Percentiles rank a stretch among this genome's conserved stretches.
Evolutionary conservation across 2,888 invertebrate genomes (phyloP).

Genomic region (Cartodere bifasciata): DNA sequence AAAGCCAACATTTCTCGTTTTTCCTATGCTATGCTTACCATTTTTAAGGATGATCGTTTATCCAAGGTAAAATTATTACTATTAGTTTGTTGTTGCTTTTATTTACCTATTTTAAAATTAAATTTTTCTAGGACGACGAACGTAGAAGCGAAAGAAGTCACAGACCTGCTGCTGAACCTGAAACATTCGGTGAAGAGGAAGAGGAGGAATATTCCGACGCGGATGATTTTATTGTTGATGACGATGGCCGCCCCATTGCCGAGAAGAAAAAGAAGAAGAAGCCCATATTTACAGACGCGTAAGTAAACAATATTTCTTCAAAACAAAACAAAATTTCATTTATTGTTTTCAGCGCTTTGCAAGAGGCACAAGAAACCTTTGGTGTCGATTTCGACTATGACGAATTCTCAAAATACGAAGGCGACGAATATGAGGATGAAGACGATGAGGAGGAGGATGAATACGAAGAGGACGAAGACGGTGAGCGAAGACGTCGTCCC

Average conservation of each 20-base stretch:
- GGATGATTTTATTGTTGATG: constrained; percentile 96
- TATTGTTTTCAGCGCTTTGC: constrained; percentile 55
- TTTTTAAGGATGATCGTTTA: no score
- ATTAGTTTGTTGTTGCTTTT: no score
- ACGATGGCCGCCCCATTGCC: constrained; percentile 79
- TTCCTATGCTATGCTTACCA: no score
- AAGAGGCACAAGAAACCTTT: constrained; percentile 98
- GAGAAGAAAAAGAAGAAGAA: constrained; percentile 68
- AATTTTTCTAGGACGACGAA: constrained; percentile 59
- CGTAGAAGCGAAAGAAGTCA: constrained; percentile 58
- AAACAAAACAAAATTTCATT: no score
- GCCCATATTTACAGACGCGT: constrained; percentile 79
- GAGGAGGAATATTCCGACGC: constrained; percentile 76
- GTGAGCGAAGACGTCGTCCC: constrained; percentile 38
- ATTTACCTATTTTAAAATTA: no score
- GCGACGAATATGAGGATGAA: constrained; percentile 75
- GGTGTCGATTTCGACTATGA: constrained; percentile 98
- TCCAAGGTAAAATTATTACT: no score
- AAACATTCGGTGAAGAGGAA: constrained; percentile 60
- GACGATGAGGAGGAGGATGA: constrained; percentile 74
- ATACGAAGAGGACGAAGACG: constrained; percentile 64
- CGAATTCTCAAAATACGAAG: constrained; percentile 77
- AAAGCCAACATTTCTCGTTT: no score
- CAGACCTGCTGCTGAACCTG: constrained; percentile 46
- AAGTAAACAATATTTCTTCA: constrained; percentile 34